Conservation (phyloP, 2,888 invertebrate genomes). For the Macrosiphum euphorbiae region DNA sequence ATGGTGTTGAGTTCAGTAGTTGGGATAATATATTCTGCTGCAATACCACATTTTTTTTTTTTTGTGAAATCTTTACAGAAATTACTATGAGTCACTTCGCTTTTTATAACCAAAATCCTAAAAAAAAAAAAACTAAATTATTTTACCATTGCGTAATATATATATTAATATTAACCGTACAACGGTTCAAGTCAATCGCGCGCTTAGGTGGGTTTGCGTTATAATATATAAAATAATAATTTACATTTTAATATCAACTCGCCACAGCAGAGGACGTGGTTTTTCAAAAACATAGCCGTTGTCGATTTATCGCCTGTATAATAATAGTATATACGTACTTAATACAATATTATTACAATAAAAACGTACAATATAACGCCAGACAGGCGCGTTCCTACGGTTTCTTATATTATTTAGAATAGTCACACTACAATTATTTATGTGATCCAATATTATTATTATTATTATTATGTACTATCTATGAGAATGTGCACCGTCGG, state of each 20-base stretch:
- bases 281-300: neutral
- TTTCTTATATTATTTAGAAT: neutral
- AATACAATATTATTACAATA: neutral
- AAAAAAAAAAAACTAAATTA: neutral
- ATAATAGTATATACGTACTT: neutral
- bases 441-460: neutral
- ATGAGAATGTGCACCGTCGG: neutral
- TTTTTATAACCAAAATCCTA: neutral
- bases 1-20: neutral
- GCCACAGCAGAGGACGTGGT: neutral
- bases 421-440: slow-evolving; percentile 11
- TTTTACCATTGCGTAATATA: neutral
- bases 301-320: neutral
- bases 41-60: neutral
- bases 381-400: neutral
- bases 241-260: neutral
- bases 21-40: neutral
- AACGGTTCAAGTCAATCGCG: neutral
- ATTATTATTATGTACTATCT: neutral
- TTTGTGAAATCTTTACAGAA: neutral
- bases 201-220: neutral
- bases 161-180: neutral
- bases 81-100: neutral
- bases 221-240: neutral
- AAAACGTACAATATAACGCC: neutral